phyloP scores from a whole-genome alignment of 2,797 vertebrate genomes.

The Hippopotamyrus pictus region DNA sequence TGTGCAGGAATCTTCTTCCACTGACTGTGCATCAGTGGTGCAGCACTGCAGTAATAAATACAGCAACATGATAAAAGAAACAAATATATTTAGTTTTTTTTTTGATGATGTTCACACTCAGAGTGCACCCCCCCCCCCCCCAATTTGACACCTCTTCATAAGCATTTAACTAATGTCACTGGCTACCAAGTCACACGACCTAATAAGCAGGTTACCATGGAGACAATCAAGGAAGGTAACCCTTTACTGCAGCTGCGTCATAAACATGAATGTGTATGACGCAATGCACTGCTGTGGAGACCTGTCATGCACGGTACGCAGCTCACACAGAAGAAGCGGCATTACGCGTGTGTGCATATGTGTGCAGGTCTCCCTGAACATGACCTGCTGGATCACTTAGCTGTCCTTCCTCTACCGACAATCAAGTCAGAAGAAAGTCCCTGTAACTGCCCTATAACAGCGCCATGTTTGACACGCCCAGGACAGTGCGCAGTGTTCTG shows the following conservation, averaged over 20 bases:
- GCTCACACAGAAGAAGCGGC: not conserved
- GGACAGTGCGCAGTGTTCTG: not conserved
- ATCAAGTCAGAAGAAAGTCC: not conserved
- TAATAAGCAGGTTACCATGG: constrained; percentile 6
- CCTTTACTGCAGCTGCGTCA: not conserved
- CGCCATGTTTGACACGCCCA: not conserved
- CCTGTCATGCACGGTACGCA: not conserved
- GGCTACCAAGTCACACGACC: not conserved
- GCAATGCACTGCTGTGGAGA: not conserved
- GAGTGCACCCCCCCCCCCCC: not conserved
- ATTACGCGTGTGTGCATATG: not conserved
- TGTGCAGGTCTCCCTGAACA: not conserved
- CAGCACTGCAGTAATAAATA: not conserved
- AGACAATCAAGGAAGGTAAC: not conserved
- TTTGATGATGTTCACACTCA: not conserved
- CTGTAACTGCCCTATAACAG: not conserved
- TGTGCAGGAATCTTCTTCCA: not conserved
- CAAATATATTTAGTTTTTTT: not conserved
- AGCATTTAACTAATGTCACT: not conserved
- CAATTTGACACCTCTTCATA: not conserved
- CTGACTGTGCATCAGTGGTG: not conserved
- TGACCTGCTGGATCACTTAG: not conserved
- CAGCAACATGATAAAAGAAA: not conserved
- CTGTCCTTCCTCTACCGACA: not conserved
- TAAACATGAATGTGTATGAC: not conserved